phyloP scores from a whole-genome alignment of 2,888 invertebrate species.

The Linnaemya vulpina region DNA sequence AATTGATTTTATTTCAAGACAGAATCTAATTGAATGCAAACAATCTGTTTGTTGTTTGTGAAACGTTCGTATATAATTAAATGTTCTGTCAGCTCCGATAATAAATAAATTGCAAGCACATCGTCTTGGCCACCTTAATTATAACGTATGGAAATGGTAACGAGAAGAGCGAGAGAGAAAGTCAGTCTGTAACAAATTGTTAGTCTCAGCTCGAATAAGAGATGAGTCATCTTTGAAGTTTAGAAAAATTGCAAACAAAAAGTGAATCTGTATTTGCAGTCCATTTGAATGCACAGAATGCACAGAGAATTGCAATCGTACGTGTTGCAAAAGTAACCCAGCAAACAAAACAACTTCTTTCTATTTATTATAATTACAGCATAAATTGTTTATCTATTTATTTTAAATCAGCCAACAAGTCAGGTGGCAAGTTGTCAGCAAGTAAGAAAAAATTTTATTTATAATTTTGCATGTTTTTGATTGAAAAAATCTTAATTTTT shows the following conservation, averaged over 20 bases:
- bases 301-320: neutral
- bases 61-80: slow-evolving; percentile 36
- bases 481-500: too few species aligned
- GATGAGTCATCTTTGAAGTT: slow-evolving; percentile 44
- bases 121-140: neutral
- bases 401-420: too few species aligned
- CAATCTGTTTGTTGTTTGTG: slow-evolving; percentile 3
- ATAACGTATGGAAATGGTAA: slow-evolving; percentile 2
- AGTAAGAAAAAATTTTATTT: too few species aligned
- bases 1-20: slow-evolving; percentile 13
- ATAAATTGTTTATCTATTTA: too few species aligned
- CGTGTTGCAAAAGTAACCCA: slow-evolving; percentile 10
- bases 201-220: slow-evolving; percentile 1
- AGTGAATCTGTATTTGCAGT: slow-evolving; percentile 39
- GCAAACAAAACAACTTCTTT: slow-evolving; percentile 12
- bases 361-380: too few species aligned
- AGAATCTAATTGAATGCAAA: neutral
- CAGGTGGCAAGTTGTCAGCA: too few species aligned
- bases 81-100: slow-evolving; percentile 27
- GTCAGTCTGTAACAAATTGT: neutral
- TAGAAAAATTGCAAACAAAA: slow-evolving; percentile 44
- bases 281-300: slow-evolving; percentile 5
- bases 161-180: neutral
- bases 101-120: neutral
- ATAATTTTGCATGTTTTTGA: too few species aligned